Percentiles rank a stretch among this genome's conserved stretches.
Conservation (phyloP, 2,797 vertebrate genomes). For the Centroberyx gerrardi region DNA sequence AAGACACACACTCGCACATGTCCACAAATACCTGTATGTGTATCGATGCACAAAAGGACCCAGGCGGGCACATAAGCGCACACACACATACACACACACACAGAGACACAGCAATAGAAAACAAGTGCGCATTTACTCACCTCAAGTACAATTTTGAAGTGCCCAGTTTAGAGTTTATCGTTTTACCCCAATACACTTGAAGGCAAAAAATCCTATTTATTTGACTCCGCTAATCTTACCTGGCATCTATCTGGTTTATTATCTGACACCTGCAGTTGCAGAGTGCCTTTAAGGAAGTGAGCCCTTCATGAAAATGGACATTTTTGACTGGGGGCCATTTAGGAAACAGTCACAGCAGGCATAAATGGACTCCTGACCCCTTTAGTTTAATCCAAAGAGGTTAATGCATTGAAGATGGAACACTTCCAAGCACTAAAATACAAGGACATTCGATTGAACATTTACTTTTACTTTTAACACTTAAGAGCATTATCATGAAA, state of each 20-base stretch:
- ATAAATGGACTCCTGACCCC: constrained; percentile 65
- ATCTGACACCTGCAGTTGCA: constrained; percentile 62
- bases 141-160: constrained; percentile 24
- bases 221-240: constrained; percentile 42
- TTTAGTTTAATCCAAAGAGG: constrained; percentile 68
- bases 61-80: background rate
- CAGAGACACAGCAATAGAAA: constrained; percentile 7
- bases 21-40: background rate
- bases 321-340: constrained; percentile 56
- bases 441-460: constrained; percentile 41
- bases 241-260: constrained; percentile 56
- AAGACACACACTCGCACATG: constrained; percentile 22
- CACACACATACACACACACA: constrained; percentile 9
- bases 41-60: no score
- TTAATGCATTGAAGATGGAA: constrained; percentile 71
- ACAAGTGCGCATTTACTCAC: constrained; percentile 7
- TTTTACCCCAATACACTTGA: constrained; percentile 27
- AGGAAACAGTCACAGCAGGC: constrained; percentile 59
- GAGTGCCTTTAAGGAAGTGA: constrained; percentile 19
- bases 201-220: constrained; percentile 26
- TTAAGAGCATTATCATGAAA: constrained; percentile 8
- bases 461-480: constrained; percentile 45
- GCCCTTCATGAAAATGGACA: constrained; percentile 55
- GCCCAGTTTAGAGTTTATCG: constrained; percentile 31
- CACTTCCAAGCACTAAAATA: constrained; percentile 52